Conservation (phyloP, 2,888 invertebrate species). For the Buathra laborator region DNA sequence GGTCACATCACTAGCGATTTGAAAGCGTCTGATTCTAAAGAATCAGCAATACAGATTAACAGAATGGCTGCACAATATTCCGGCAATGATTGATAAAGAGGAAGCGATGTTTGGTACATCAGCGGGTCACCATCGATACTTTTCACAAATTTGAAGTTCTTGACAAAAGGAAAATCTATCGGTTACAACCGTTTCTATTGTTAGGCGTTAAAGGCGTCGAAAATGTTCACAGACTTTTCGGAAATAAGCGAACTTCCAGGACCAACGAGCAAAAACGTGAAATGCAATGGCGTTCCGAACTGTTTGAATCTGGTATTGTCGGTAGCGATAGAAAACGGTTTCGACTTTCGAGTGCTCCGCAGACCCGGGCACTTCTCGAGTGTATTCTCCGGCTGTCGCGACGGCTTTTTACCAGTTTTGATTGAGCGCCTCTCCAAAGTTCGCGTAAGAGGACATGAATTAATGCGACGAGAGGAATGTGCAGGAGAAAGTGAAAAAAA, state of each 20-base stretch:
- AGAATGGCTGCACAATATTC: too few species aligned
- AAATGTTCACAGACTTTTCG: neutral
- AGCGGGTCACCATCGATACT: too few species aligned
- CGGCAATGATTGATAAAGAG: too few species aligned
- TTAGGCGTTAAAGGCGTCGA: neutral
- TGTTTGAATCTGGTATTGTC: slow-evolving; percentile 71
- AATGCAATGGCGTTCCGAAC: slow-evolving; percentile 67
- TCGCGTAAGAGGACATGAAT: slow-evolving; percentile 82
- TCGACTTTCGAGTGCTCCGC: slow-evolving; percentile 81
- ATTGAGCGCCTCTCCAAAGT: slow-evolving; percentile 83
- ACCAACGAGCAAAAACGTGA: slow-evolving; percentile 46
- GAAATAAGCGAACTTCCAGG: neutral
- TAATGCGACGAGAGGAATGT: slow-evolving; percentile 72
- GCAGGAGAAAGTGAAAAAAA: slow-evolving; percentile 26
- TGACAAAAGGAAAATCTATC: neutral
- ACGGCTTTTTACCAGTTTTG: slow-evolving; percentile 81
- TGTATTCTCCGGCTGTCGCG: slow-evolving; percentile 75
- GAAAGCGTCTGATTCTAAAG: neutral
- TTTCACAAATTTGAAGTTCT: too few species aligned
- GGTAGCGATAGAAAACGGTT: slow-evolving; percentile 78
- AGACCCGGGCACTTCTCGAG: slow-evolving; percentile 69
- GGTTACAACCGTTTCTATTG: slow-evolving; percentile 15
- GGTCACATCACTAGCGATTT: neutral
- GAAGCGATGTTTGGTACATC: too few species aligned
- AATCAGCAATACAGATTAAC: too few species aligned